phyloP scores from a whole-genome alignment of 2,888 invertebrate species.

The Platycheirus rosarum region DNA sequence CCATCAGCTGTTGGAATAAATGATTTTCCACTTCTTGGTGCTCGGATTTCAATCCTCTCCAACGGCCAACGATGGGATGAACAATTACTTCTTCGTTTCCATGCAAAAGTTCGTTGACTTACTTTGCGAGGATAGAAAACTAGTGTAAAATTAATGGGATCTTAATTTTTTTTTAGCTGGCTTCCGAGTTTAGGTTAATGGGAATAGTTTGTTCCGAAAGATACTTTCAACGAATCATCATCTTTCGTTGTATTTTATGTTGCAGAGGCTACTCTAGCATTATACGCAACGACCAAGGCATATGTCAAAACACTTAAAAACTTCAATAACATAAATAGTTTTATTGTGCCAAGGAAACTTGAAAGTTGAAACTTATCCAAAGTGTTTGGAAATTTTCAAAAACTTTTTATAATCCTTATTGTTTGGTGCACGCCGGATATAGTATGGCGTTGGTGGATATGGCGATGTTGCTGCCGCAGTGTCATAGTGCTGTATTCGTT shows the following conservation, averaged over 20 bases:
- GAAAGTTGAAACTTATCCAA: conserved; percentile 68
- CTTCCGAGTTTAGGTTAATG: conserved; percentile 18
- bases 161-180: conserved; percentile 28
- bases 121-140: not conserved
- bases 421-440: not conserved
- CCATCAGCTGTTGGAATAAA: conserved; percentile 64
- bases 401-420: conserved; percentile 48
- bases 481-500: conserved; percentile 18
- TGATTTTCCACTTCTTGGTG: conserved; percentile 25
- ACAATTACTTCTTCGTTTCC: conserved; percentile 22
- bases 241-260: conserved; percentile 25
- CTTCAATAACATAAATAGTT: conserved; percentile 66
- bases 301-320: conserved; percentile 69
- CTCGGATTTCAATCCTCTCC: conserved; percentile 7
- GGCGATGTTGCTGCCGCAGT: conserved; percentile 8
- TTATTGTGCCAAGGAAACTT: conserved; percentile 64
- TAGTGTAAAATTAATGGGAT: conserved; percentile 43
- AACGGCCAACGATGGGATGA: conserved; percentile 18
- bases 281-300: conserved; percentile 23
- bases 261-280: conserved; percentile 17
- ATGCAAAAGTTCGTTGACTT: conserved; percentile 57
- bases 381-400: conserved; percentile 48
- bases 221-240: conserved; percentile 30
- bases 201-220: conserved; percentile 16
- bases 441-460: not conserved